These are phyloP conservation scores for Thunnus thynnus DNA, from an alignment of 2,113 vertebrate genomes.

Conservation along the genomic window DNA sequence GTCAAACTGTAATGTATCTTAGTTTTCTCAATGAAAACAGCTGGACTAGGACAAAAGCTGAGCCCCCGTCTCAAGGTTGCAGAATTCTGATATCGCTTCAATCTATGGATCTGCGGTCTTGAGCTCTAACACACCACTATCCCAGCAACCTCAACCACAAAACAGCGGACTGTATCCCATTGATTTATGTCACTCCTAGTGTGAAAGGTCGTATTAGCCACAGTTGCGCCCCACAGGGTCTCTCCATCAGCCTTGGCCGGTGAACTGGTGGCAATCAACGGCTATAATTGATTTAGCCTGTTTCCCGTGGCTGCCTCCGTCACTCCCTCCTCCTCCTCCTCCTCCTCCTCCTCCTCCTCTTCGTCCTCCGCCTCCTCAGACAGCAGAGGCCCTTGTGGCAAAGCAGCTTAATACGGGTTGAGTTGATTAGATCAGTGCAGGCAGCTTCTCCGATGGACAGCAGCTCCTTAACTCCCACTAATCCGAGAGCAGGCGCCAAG, in stretches of 20 bases:
- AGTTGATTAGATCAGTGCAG: slow-evolving; percentile 83
- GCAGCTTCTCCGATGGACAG: slow-evolving; percentile 70
- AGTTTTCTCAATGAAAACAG: not conserved
- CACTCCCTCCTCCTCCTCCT: slow-evolving; percentile 11
- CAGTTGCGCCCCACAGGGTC: slow-evolving; percentile 20
- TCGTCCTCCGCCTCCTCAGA: slow-evolving; percentile 42
- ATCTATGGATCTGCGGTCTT: not conserved
- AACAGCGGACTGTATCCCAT: not conserved
- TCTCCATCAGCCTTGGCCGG: slow-evolving; percentile 24
- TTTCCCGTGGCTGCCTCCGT: slow-evolving; percentile 31
- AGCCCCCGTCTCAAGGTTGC: not conserved
- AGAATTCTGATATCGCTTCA: not conserved
- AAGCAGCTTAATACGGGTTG: slow-evolving; percentile 79
- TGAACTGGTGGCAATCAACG: slow-evolving; percentile 65
- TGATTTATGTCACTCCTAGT: slow-evolving; percentile 2
- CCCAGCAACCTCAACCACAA: not conserved
- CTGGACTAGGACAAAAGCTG: not conserved
- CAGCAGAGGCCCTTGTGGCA: slow-evolving; percentile 62
- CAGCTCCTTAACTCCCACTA: slow-evolving; percentile 76
- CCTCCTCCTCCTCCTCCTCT: slow-evolving; percentile 2
- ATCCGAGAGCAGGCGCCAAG: slow-evolving; percentile 65
- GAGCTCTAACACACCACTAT: slow-evolving; percentile 8
- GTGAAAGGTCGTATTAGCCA: slow-evolving; percentile 9
- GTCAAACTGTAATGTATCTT: not conserved
- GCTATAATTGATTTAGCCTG: slow-evolving; percentile 71